Conservation (phyloP, 2,888 invertebrate species). For the Mesodorylaimus sp. region DNA sequence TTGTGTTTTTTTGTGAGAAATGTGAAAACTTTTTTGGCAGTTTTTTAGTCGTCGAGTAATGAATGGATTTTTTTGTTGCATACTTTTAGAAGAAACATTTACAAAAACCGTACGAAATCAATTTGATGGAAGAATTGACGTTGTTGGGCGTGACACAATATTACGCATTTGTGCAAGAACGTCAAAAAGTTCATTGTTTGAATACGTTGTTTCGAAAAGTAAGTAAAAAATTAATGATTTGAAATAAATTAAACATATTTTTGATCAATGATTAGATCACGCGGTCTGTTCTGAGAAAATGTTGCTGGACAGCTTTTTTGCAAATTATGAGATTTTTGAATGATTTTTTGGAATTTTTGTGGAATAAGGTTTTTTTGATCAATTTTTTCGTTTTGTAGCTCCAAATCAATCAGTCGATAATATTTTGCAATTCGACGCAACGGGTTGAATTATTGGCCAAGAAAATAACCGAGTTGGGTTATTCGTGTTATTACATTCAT, state of each 20-base stretch:
- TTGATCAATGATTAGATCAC: no score
- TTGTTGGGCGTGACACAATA: constrained; percentile 98
- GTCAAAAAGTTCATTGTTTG: constrained; percentile 97
- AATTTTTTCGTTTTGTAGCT: constrained; percentile 43
- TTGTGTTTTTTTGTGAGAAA: no score
- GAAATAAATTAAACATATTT: no score
- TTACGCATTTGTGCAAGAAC: constrained; percentile 98
- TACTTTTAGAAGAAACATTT: constrained; percentile 68
- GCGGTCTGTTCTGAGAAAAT: no score
- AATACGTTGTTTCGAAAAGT: constrained; percentile 98
- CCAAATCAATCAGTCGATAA: constrained; percentile 99
- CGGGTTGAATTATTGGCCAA: constrained; percentile 94
- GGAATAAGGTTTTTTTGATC: no score
- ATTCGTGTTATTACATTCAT: constrained; percentile 99
- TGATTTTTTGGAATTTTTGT: no score
- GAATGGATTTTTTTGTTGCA: no score
- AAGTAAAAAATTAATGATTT: no score
- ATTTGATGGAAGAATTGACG: constrained; percentile 97
- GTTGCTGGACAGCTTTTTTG: no score
- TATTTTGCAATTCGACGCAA: constrained; percentile 99
- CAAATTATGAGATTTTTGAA: no score
- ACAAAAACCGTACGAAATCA: constrained; percentile 86
- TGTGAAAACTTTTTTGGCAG: no score
- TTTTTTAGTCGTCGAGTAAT: no score
- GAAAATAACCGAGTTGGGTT: constrained; percentile 98